Percentiles rank a stretch among this genome's conserved stretches.
These are phyloP conservation scores for Mormoops blainvillei DNA, from an alignment of 2,113 vertebrate genomes.

Conservation along the genomic window DNA sequence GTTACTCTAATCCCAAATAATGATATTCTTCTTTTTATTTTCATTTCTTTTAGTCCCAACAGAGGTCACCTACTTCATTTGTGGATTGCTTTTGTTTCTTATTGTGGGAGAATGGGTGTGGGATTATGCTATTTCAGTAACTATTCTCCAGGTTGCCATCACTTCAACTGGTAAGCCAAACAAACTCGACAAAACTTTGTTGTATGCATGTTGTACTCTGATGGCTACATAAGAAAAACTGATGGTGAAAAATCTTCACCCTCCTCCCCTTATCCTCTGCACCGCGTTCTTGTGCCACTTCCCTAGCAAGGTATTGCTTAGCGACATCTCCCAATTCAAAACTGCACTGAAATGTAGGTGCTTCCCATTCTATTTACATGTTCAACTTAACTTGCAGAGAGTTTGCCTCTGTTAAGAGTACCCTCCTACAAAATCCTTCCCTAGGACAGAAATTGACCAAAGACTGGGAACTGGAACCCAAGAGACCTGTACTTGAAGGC, in stretches of 20 bases:
- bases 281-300: too few relatives aligned
- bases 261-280: too few relatives aligned
- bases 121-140: slow-evolving; percentile 89
- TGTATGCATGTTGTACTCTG: neutral
- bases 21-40: slow-evolving; percentile 35
- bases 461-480: neutral
- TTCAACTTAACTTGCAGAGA: neutral
- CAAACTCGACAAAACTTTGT: neutral
- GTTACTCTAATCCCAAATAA: neutral
- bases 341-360: neutral
- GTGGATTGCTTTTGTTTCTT: slow-evolving; percentile 86
- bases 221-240: neutral
- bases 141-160: slow-evolving; percentile 83
- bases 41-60: slow-evolving; percentile 81
- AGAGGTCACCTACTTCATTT: slow-evolving; percentile 87
- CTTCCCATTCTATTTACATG: neutral
- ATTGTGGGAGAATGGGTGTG: slow-evolving; percentile 89
- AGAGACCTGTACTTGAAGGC: neutral
- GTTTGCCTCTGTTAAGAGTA: neutral
- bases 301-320: neutral
- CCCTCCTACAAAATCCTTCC: neutral
- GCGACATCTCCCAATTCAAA: neutral
- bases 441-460: neutral
- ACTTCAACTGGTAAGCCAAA: slow-evolving; percentile 81
- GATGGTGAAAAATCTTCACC: neutral